A percentile compares a stretch with the other conserved stretches of the same genome.
Conservation (phyloP, 2,888 invertebrate genomes). For the Sabellastarte sp. region DNA sequence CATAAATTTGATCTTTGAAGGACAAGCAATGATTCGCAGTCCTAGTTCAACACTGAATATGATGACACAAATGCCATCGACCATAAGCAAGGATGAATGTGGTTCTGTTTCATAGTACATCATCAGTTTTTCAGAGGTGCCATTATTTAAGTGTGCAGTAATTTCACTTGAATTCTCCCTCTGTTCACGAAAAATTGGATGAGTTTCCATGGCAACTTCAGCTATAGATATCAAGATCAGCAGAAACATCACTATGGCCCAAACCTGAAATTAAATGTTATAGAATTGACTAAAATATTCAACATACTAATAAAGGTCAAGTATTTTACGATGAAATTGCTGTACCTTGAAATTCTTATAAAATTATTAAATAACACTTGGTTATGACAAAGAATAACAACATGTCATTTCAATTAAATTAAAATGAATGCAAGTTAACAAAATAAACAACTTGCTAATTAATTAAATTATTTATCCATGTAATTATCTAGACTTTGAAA, state of each 20-base stretch:
- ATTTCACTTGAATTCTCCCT: not conserved
- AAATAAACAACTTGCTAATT: too few species aligned
- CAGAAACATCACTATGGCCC: not conserved
- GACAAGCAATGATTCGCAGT: not conserved
- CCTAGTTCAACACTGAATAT: not conserved
- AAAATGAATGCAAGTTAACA: too few species aligned
- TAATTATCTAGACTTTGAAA: too few species aligned
- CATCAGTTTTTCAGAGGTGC: not conserved
- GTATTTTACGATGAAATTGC: too few species aligned
- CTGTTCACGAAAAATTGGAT: not conserved
- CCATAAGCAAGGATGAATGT: not conserved
- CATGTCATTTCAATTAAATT: too few species aligned
- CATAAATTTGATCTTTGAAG: not conserved
- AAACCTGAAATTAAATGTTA: constrained; percentile 5
- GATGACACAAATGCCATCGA: not conserved
- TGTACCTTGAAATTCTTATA: too few species aligned
- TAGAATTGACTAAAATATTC: too few species aligned
- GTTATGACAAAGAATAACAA: too few species aligned
- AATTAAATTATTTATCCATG: too few species aligned
- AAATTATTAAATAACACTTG: too few species aligned
- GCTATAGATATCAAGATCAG: not conserved
- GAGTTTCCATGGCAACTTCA: not conserved
- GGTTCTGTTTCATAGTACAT: not conserved
- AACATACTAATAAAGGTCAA: too few species aligned
- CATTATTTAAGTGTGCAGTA: not conserved